Evolutionary conservation across 2,797 vertebrate species (phyloP), one percentile per base, ranked within the genome.

Genomic region (Propithecus deckenii): DNA sequence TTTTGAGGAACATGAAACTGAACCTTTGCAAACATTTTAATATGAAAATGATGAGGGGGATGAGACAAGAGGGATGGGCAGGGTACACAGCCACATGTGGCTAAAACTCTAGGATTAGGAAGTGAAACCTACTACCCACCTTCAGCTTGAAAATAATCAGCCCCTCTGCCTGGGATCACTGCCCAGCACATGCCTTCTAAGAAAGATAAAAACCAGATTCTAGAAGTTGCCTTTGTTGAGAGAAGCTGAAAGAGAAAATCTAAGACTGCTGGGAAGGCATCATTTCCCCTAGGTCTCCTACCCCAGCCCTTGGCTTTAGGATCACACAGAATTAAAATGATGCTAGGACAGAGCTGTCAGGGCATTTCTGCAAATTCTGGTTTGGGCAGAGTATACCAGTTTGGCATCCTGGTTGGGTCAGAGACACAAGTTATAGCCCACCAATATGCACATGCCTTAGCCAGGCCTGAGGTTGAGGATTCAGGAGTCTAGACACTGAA

Each of bases 1-100:
- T 92, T 91, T 81, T 48, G n/a, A 65, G 81, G 86, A 80, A 87
- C 65, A 85, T 4, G 43, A 93, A 65, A 79, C 50, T 3, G 38
- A 86, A 89, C 52, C 11, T 90, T 46, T 84, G 43, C 30, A 63
- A 84, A 76, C 50, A 87, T 79, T 92, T 94, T 87, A 79, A 79
- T n/a, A 92, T 35, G 90, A 78, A 95, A 93, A 89, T 79, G 28
- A 85, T 72, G 83, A 84, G 48, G 38, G 25, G 20, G 3, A 63
- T 65, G 72, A 86, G 75, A 74, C 8, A 41, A 65, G 79, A 87
- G 52, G 69, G 50, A 38, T 25, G 52, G 87, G 30, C 3, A 25
- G 4, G 48, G 65, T 50, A 32, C 41, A 46, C 18, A 67, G 55
- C 30, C 67, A 90, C 50, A 67, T 52, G 85, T 23, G 38, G 43